phyloP scores from a whole-genome alignment of 2,888 invertebrate species.

The Homarus gammarus region DNA sequence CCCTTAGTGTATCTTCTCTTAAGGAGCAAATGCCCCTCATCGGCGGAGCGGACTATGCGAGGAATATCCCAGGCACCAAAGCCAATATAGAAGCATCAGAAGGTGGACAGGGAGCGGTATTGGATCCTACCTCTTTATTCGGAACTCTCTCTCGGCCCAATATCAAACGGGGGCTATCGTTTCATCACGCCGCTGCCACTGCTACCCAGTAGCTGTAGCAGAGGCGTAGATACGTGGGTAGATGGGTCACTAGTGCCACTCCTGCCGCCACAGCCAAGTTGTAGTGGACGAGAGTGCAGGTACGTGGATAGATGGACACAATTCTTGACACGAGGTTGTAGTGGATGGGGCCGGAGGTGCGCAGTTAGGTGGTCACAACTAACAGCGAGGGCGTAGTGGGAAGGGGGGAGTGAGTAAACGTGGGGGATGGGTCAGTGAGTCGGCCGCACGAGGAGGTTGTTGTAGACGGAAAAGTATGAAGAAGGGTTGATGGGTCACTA shows the following conservation, averaged over 20 bases:
- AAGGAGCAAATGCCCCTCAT: conserved; percentile 44
- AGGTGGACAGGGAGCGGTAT: conserved; percentile 71
- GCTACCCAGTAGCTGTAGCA: conserved; percentile 21
- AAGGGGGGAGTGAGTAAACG: too few relatives aligned
- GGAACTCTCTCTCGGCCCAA: conserved; percentile 63
- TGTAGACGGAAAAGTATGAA: too few relatives aligned
- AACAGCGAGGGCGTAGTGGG: too few relatives aligned
- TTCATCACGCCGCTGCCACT: conserved; percentile 60
- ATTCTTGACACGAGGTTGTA: too few relatives aligned
- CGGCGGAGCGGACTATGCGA: conserved; percentile 52
- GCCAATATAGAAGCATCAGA: conserved; percentile 75
- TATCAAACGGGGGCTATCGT: conserved; percentile 69
- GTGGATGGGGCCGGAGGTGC: too few relatives aligned
- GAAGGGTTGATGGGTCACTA: too few relatives aligned
- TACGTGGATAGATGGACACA: neutral
- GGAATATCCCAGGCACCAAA: conserved; percentile 63
- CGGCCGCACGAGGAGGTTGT: too few relatives aligned
- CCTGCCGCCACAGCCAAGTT: neutral
- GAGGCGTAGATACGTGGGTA: neutral
- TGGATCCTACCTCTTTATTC: conserved; percentile 71
- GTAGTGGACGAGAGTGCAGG: neutral
- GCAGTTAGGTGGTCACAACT: too few relatives aligned
- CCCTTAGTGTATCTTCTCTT: conserved; percentile 35
- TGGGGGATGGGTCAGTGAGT: too few relatives aligned
- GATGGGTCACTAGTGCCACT: neutral